phyloP scores from a whole-genome alignment of 2,113 vertebrate species.

The Psephotus haematonotus region DNA sequence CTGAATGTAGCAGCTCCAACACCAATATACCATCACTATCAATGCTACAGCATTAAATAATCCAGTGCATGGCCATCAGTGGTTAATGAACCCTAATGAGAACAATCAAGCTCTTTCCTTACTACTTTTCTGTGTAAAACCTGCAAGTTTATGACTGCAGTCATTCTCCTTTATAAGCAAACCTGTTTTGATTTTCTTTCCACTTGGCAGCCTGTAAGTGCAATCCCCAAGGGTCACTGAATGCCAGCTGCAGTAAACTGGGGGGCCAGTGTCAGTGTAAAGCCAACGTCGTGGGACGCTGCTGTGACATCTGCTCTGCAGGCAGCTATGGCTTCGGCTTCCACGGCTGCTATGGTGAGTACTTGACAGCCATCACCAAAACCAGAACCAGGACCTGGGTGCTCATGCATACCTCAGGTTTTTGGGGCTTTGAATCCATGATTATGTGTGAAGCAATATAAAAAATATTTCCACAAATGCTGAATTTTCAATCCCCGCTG shows the following conservation, averaged over 20 bases:
- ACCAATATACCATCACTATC: background rate
- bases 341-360: constrained; percentile 82
- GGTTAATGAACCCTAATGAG: background rate
- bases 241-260: constrained; percentile 76
- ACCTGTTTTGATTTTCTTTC: background rate
- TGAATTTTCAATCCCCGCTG: fast-evolving
- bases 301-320: constrained; percentile 82
- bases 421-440: background rate
- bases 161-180: background rate
- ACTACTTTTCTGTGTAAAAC: background rate
- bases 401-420: background rate
- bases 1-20: background rate
- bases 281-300: constrained; percentile 77
- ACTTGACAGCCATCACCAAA: background rate
- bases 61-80: background rate
- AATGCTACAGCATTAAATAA: background rate
- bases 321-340: constrained; percentile 81
- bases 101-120: background rate
- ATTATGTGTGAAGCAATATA: background rate
- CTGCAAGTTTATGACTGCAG: background rate
- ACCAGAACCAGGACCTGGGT: background rate
- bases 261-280: constrained; percentile 86
- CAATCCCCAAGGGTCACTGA: constrained; percentile 73
- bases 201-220: constrained; percentile 80
- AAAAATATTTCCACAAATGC: background rate